Conservation (phyloP, 1,140 invertebrate species). For the Drosophila nebulosa region DNA sequence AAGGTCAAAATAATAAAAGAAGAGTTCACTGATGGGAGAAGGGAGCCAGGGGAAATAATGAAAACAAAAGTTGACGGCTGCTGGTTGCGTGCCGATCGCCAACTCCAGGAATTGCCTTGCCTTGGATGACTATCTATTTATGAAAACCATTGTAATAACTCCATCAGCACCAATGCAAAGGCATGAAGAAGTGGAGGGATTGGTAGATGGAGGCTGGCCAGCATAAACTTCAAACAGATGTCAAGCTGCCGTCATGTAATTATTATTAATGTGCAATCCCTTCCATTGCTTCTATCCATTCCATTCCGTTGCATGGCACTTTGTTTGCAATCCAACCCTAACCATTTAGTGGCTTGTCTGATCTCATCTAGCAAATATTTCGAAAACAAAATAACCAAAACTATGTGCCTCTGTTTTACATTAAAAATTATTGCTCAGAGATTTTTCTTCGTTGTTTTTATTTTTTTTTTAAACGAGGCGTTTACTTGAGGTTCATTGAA, state of each 20-base stretch:
- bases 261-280: conserved; percentile 51
- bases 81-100: conserved; percentile 46
- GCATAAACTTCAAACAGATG: conserved; percentile 62
- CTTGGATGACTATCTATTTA: conserved; percentile 36
- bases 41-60: conserved; percentile 8
- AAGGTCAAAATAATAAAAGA: conserved; percentile 46
- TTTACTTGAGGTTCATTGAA: conserved; percentile 29
- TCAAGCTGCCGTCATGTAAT: conserved; percentile 49
- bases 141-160: conserved; percentile 55
- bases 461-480: conserved; percentile 32
- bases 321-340: conserved; percentile 1
- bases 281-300: background rate
- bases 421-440: conserved; percentile 49
- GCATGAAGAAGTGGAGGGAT: background rate
- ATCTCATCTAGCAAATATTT: conserved; percentile 56
- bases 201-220: conserved; percentile 27
- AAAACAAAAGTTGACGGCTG: conserved; percentile 35
- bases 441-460: background rate
- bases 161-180: conserved; percentile 20
- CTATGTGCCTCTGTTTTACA: conserved; percentile 52
- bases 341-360: conserved; percentile 18
- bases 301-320: background rate
- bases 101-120: background rate
- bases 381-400: conserved; percentile 5
- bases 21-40: background rate